Percentiles rank a stretch among this genome's conserved stretches.
Evolutionary conservation across 2,888 invertebrate species (phyloP).

Genomic region (Synanthedon vespiformis): DNA sequence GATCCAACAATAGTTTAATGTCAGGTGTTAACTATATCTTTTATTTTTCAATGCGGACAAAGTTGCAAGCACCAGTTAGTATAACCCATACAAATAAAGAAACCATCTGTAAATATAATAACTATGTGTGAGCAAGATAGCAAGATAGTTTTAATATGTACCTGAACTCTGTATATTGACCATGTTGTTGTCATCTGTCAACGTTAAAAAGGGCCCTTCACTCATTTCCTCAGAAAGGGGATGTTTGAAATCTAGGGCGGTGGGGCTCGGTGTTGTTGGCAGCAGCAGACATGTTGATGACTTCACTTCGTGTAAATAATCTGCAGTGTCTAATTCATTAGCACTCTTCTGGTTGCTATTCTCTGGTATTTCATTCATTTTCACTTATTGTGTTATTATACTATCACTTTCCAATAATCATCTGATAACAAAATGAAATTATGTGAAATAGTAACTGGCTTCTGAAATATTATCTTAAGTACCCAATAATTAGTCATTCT

Average conservation of each 20-base stretch:
- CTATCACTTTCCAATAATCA: background rate
- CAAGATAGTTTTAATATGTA: conserved; percentile 9
- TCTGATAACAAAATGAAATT: background rate
- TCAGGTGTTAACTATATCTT: no score
- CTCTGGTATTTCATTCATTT: conserved; percentile 50
- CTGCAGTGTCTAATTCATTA: conserved; percentile 43
- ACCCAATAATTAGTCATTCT: no score
- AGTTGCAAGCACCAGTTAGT: no score
- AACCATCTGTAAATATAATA: no score
- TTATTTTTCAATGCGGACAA: no score
- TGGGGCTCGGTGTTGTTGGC: conserved; percentile 70
- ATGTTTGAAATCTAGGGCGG: conserved; percentile 71
- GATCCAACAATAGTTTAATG: no score
- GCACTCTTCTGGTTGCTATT: conserved; percentile 28
- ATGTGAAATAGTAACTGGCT: no score
- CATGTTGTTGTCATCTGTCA: conserved; percentile 42
- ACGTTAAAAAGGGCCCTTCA: conserved; percentile 51
- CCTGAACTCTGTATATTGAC: conserved; percentile 43
- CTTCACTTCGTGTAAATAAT: conserved; percentile 70
- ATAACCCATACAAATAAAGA: no score
- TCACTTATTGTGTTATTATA: conserved; percentile 1
- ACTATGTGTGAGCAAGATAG: no score
- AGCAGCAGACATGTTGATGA: conserved; percentile 76
- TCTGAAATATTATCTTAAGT: no score
- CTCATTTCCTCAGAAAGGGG: conserved; percentile 67